Conservation (phyloP, 2,888 invertebrate species). For the Nebria brevicollis region DNA sequence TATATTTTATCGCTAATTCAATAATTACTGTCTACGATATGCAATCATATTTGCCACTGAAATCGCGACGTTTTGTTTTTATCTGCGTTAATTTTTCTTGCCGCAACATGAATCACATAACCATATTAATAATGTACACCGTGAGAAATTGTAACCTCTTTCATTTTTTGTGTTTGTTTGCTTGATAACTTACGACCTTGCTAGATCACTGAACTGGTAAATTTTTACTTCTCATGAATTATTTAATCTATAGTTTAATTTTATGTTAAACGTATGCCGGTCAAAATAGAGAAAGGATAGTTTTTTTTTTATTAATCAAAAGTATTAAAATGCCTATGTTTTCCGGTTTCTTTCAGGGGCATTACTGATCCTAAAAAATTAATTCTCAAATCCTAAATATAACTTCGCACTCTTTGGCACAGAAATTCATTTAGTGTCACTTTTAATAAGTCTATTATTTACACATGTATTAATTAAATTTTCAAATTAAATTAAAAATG, state of each 20-base stretch:
- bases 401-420: not conserved
- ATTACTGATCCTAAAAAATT: not conserved
- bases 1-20: not conserved
- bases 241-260: not conserved
- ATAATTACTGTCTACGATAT: not conserved
- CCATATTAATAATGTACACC: not conserved
- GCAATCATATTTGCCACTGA: not conserved
- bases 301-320: not conserved
- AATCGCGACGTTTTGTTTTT: not conserved
- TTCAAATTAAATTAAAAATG: too few species aligned
- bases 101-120: not conserved
- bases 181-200: not conserved
- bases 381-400: not conserved
- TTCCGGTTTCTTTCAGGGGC: not conserved
- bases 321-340: not conserved
- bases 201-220: conserved; percentile 1
- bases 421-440: too few species aligned
- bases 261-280: not conserved
- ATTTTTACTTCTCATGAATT: conserved; percentile 1
- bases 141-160: not conserved
- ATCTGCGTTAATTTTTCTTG: not conserved
- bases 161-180: not conserved
- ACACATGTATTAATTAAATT: too few species aligned
- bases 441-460: too few species aligned
- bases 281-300: not conserved